Evolutionary conservation across 2,797 vertebrate genomes (phyloP), one percentile per base, ranked within the genome.

Genomic region (Thaleichthys pacificus): DNA sequence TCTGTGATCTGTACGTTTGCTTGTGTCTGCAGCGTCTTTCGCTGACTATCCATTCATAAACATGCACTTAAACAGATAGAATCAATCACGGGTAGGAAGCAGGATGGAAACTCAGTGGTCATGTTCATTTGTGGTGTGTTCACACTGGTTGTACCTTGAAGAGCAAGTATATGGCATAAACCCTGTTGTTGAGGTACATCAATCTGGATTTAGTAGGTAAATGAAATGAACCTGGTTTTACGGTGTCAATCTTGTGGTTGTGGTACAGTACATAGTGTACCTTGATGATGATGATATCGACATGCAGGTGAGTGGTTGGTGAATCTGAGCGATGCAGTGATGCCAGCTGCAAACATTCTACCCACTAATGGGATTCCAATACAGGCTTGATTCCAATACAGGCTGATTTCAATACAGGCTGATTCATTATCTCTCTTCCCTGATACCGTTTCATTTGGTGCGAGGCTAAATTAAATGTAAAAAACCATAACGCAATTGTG

Each of bases 391-490:
- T n/a, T n/a, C n/a, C n/a, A 86, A 88, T 83, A 74, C 81, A 51
- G 85, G 71, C 75, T 84, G 77, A 81, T 88, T 90, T 91, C 83
- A 86, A 84, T 86, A 87, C 83, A 77, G 80, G 88, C 91, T 84
- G 85, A 77, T 86, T 89, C 82, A 87, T 91, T 91, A 92, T 89
- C 84, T 88, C 84, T 84, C 76, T 78, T 81, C 75, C 82, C 87
- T 88, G 88, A 90, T 90, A 89, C 79, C 68, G 68, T 89, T 91
- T 93, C 84, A 91, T 92, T 93, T 89, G 77, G 79, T 71, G 30
- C 35, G 64, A 1, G 56, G 70, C 80, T 87, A 90, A 91, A 93
- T 93, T 86, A 93, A 91, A 91, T 89, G 90, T 84, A 89, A 90
- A 89, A 88, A 65, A 51, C 8, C 80, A 78, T 87, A 90, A 93